phyloP scores from a whole-genome alignment of 2,113 vertebrate genomes.

The Hemibagrus wyckioides region DNA sequence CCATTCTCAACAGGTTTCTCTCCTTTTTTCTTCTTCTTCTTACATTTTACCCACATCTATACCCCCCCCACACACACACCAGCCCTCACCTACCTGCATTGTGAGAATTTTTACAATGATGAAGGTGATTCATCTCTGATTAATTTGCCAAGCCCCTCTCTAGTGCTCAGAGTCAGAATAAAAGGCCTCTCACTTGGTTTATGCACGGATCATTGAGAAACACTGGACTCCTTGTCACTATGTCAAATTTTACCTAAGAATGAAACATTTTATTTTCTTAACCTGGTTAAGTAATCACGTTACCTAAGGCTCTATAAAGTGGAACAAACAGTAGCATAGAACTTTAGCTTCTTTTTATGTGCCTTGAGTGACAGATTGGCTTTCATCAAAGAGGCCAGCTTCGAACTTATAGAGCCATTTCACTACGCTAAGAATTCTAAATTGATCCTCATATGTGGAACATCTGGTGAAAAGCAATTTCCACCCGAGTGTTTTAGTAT shows the following conservation, averaged over 20 bases:
- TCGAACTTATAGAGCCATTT: constrained; percentile 70
- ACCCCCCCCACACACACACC: constrained; percentile 4
- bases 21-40: not conserved
- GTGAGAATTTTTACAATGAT: constrained; percentile 61
- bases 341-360: constrained; percentile 67
- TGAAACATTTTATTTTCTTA: constrained; percentile 78
- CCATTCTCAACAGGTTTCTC: not conserved
- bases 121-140: constrained; percentile 69
- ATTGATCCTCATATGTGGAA: constrained; percentile 78
- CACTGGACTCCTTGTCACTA: constrained; percentile 74
- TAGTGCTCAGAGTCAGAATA: constrained; percentile 51
- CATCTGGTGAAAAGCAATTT: constrained; percentile 83
- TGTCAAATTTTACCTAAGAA: constrained; percentile 69
- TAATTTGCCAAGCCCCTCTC: constrained; percentile 58
- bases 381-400: constrained; percentile 72
- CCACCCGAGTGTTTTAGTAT: constrained; percentile 82
- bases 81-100: constrained; percentile 12
- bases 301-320: constrained; percentile 76
- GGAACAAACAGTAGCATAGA: constrained; percentile 80
- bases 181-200: constrained; percentile 63
- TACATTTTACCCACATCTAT: not conserved
- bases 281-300: constrained; percentile 82
- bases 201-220: constrained; percentile 69
- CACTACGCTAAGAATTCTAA: constrained; percentile 69
- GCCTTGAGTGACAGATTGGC: constrained; percentile 75